Evolutionary conservation across 64 coral and sea anemone genomes (phyloP).

Genomic region (Dendronephthya gigantea): DNA sequence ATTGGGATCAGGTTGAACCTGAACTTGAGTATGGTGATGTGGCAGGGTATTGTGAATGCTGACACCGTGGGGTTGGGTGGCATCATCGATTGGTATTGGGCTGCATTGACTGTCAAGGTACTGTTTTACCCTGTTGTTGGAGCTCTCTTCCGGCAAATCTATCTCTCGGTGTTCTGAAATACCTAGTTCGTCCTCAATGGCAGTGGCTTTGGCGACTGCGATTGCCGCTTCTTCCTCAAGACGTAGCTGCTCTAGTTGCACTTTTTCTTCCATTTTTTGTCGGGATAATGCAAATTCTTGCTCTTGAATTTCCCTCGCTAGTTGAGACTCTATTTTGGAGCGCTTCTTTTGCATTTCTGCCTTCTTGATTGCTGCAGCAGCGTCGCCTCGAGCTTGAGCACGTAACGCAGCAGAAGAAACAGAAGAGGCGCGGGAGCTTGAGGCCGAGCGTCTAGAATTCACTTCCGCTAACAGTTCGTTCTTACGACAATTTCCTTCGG

Average conservation of each 20-base stretch:
- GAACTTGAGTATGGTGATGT: too few species aligned
- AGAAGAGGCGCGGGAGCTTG: slow-evolving; percentile 12
- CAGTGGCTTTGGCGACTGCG: neutral
- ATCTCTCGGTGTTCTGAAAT: neutral
- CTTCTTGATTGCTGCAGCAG: neutral
- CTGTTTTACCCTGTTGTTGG: neutral
- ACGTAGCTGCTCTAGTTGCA: neutral
- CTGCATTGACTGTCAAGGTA: neutral
- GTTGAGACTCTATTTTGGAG: neutral
- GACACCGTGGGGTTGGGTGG: too few species aligned
- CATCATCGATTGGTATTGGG: too few species aligned
- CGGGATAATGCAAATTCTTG: neutral
- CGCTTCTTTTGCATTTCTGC: slow-evolving; percentile 4
- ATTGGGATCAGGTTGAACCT: too few species aligned
- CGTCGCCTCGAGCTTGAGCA: neutral
- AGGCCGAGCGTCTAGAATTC: neutral
- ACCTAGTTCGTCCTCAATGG: neutral
- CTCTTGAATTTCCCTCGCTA: neutral
- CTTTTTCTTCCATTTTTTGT: slow-evolving; percentile 6
- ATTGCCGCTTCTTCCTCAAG: neutral
- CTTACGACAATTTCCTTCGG: neutral
- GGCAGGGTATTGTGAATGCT: too few species aligned
- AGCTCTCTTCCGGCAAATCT: neutral
- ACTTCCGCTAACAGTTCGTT: slow-evolving; percentile 11
- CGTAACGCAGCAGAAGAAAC: neutral